Evolutionary conservation across 1,140 invertebrate genomes (phyloP), one percentile per base, ranked within the genome.

Genomic region (Drosophila hydei): DNA sequence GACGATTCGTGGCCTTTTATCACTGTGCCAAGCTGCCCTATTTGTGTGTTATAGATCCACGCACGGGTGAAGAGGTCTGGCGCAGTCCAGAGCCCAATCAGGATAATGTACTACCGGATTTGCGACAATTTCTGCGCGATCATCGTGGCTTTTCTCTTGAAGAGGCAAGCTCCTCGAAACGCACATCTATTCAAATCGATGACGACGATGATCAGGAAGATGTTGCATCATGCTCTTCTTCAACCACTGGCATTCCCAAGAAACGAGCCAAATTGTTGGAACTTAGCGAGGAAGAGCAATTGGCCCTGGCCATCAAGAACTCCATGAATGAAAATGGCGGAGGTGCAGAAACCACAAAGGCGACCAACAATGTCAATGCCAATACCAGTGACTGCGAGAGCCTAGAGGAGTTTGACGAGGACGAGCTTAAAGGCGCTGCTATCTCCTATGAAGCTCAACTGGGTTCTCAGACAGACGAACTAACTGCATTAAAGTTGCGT

Each of bases 11-110:
- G 59, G 93, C 94, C 70, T 96, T 96, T 87, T 96, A 96, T 84
- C 94, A 94, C 23, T 93, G 96, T 18, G 83, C 83, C 5, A 79
- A 92, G n/a, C 95, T 94, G 87, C 96, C 96, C 3, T 95, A 96
- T 83, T 91, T 96, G 63, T 95, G 95, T 67, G 92, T 96, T 8
- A 92, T 97, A 58, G 96, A 96, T 92, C 96, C 96, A 19, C 92
- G 95, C 79, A 97, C 96, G 52, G 96, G 96, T 19, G 95, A 96
- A 92, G 89, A 91, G 33, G 79, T 91, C 12, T 91, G 90, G 90
- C 87, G 77, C 36, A 88, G 89, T 33, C 42, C 61, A 0, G 77
- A 90, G 11, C 87, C 85, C 0, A 90, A 75, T 54, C 79, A 88
- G 48, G 59, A 79, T 1, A 89, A 79, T 40, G 63, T 91, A 4